These are phyloP conservation scores for Torymus aiolomorphi DNA, from an alignment of 2,888 invertebrate genomes.

Conservation along the genomic window DNA sequence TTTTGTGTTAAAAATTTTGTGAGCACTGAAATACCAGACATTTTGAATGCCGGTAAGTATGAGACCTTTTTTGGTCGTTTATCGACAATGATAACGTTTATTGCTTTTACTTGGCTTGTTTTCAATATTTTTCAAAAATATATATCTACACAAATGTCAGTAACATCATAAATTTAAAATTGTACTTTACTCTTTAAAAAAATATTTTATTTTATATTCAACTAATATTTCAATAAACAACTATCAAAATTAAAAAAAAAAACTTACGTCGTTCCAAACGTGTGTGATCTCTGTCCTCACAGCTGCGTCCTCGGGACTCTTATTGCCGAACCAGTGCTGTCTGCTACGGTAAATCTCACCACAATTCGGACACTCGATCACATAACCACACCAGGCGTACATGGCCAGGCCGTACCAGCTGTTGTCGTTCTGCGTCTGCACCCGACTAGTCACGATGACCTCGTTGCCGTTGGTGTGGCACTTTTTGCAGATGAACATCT, in stretches of 20 bases:
- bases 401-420: slow-evolving; percentile 83
- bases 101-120: no score
- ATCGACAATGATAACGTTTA: no score
- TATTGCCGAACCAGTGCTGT: slow-evolving; percentile 89
- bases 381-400: slow-evolving; percentile 87
- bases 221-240: no score
- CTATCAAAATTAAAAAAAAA: slow-evolving; percentile 22
- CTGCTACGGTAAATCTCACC: slow-evolving; percentile 85
- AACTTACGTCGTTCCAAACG: slow-evolving; percentile 77
- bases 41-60: no score
- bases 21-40: no score
- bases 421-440: slow-evolving; percentile 74
- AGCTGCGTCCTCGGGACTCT: slow-evolving; percentile 82
- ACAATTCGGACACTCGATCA: slow-evolving; percentile 86
- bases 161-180: no score
- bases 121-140: no score
- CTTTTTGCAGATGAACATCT: slow-evolving; percentile 81
- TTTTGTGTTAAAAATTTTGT: no score
- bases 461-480: slow-evolving; percentile 81
- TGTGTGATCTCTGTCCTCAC: slow-evolving; percentile 79
- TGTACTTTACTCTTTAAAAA: no score
- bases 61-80: no score
- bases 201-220: no score
- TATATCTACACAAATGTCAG: no score
- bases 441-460: slow-evolving; percentile 79